These are phyloP conservation scores for Nasalis larvatus DNA, from an alignment of 2,113 vertebrate genomes.

Conservation along the genomic window DNA sequence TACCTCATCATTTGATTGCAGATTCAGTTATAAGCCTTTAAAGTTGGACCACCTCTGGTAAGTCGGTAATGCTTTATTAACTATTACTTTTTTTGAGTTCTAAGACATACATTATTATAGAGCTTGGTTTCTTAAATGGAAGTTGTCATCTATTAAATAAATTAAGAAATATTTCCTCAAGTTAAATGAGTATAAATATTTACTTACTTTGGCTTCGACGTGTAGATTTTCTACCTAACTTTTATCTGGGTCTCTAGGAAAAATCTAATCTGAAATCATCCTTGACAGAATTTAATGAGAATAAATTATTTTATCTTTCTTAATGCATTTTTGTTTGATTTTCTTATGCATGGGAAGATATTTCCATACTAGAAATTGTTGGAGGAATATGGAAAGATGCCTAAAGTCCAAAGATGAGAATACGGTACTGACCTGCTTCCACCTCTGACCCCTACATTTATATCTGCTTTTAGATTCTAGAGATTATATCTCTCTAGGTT, in stretches of 20 bases:
- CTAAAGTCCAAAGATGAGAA: background rate
- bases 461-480: background rate
- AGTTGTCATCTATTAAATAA: conserved; percentile 5
- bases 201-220: conserved; percentile 9
- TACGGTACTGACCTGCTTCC: background rate
- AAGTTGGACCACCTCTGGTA: background rate
- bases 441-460: accelerated
- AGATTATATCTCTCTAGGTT: background rate
- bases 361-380: background rate
- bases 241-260: conserved; percentile 43
- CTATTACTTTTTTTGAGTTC: background rate
- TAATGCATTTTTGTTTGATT: conserved; percentile 9
- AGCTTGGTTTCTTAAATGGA: conserved; percentile 61
- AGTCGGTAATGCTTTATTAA: conserved; percentile 12
- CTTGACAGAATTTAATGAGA: conserved; percentile 39
- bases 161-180: conserved; percentile 27
- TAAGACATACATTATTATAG: background rate
- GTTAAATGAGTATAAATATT: conserved; percentile 38
- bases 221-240: conserved; percentile 14
- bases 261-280: conserved; percentile 61
- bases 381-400: background rate
- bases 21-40: background rate
- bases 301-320: conserved; percentile 27
- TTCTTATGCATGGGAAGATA: conserved; percentile 4
- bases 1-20: background rate